A percentile compares a stretch with the other conserved stretches of the same genome.
Conservation (phyloP, 30 jellyfish, hydroid and myxozoan species). For the Euphysa ruthae region DNA sequence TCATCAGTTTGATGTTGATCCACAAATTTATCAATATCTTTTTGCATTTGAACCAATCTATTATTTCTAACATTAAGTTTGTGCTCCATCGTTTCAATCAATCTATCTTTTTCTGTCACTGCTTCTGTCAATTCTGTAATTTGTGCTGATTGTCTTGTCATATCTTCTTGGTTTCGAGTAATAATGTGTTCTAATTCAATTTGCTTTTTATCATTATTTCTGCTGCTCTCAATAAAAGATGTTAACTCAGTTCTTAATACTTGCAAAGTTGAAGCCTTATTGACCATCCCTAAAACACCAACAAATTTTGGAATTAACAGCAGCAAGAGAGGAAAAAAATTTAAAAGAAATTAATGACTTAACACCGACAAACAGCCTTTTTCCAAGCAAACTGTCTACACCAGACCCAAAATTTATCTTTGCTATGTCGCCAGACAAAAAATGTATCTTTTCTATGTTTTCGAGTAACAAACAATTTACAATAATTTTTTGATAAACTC, state of each 20-base stretch:
- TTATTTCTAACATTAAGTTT: conserved; percentile 56
- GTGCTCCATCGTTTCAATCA: conserved; percentile 53
- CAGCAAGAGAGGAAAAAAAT: too few species aligned
- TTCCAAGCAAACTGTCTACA: too few species aligned
- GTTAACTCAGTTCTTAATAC: conserved; percentile 79
- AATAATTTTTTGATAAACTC: too few species aligned
- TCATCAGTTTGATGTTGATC: neutral
- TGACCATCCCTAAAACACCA: too few species aligned
- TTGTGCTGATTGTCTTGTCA: conserved; percentile 51
- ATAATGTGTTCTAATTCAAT: conserved; percentile 66
- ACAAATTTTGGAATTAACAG: too few species aligned
- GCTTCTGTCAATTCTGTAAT: conserved; percentile 65
- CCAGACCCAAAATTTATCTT: too few species aligned
- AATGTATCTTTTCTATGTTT: too few species aligned
- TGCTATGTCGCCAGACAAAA: too few species aligned
- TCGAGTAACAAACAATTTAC: too few species aligned
- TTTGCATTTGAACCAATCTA: conserved; percentile 35
- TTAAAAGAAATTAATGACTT: too few species aligned
- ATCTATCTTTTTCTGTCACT: conserved; percentile 51
- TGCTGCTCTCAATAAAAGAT: conserved; percentile 54
- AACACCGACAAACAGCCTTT: too few species aligned
- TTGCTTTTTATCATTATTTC: conserved; percentile 52
- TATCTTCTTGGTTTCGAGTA: conserved; percentile 60
- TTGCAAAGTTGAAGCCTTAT: too few species aligned
- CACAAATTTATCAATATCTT: conserved; percentile 18